Percentiles rank a stretch among this genome's conserved stretches.
Conservation (phyloP, 2,888 invertebrate species). For the Pemphredon lugubris region DNA sequence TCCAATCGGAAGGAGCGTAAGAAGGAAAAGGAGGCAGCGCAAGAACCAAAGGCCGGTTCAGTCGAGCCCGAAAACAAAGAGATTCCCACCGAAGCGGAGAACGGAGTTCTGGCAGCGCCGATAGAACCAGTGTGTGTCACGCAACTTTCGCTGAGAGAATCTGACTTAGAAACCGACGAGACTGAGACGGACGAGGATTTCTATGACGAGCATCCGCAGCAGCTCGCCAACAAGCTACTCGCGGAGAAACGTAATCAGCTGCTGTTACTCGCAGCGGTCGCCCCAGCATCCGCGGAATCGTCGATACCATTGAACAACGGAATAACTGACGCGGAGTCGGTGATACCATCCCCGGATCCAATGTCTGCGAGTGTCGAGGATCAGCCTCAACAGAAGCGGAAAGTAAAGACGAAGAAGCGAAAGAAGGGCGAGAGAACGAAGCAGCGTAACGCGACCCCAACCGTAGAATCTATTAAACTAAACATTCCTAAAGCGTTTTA, state of each 20-base stretch:
- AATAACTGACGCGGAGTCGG: constrained; percentile 54
- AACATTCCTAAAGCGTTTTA: constrained; percentile 84
- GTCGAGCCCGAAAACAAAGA: constrained; percentile 73
- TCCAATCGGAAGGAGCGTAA: constrained; percentile 79
- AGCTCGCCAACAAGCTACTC: constrained; percentile 87
- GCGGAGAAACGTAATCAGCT: constrained; percentile 89
- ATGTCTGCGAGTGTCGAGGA: constrained; percentile 36
- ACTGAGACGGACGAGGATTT: constrained; percentile 94
- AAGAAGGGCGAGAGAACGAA: constrained; percentile 78
- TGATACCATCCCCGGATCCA: constrained; percentile 62
- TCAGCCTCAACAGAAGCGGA: constrained; percentile 77
- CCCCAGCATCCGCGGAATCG: constrained; percentile 80
- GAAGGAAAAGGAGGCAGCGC: constrained; percentile 75
- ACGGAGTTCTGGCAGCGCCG: constrained; percentile 54
- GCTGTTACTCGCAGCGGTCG: constrained; percentile 84
- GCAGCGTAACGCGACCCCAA: constrained; percentile 76
- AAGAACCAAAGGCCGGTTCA: constrained; percentile 82
- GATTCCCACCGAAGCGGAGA: constrained; percentile 50
- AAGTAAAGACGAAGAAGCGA: constrained; percentile 86
- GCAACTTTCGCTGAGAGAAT: constrained; percentile 88
- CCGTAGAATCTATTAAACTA: constrained; percentile 83
- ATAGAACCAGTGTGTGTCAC: constrained; percentile 77
- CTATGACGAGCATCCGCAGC: constrained; percentile 92
- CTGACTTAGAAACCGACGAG: constrained; percentile 92
- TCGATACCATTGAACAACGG: constrained; percentile 76